Base-by-base conservation (phyloP, 2,797 vertebrate genomes). In the Silurus lanzhouensis region DNA sequence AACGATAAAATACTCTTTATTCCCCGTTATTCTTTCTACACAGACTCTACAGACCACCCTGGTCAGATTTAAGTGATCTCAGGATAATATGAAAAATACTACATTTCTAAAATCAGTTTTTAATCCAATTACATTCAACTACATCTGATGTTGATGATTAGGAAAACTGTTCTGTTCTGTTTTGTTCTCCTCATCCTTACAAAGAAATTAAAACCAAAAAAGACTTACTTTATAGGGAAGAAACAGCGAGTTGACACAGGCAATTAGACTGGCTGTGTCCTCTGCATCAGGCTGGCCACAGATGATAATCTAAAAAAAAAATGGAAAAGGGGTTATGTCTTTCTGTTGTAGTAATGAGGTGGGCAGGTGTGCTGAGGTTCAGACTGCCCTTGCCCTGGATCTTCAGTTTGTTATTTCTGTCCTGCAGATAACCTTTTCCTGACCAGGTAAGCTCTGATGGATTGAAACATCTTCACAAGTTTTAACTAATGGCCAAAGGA, bases 211-310 rank as follows among this genome's bases (percentile, higher is more conserved):
- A 31, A 77, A 52, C 22, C 25, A 79, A 84, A 74, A 46, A 31
- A 82, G 6, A 82, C 90, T 92, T 93, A 97, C 97, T 96, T 97
- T 97, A 89, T 96, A 95, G 9, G 97, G 97, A 64, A 96, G 87
- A 88, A 96, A 98, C 78, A 96, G 80, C 0, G 96, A 95, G 90
- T 89, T 94, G 87, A 97, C 92, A 0, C 95, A 94, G 83, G 89
- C 92, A 60, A 98, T 88, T 88, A 99, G 94, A 85, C 92, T 92
- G 19, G 91, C 90, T 2, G 97, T 97, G 91, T 98, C 97, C 38
- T 95, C 93, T 84, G 94, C 93, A 77, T 95, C 95, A 52, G 92
- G 95, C 88, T 96, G 93, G 58, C 97, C 97, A 85, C 96, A 96
- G 92, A 99, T 95, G 87, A 98, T 91, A 0, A 99, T 95, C 97